These are phyloP conservation scores for Thelaira solivaga DNA, from an alignment of 2,888 invertebrate genomes.

Conservation along the genomic window DNA sequence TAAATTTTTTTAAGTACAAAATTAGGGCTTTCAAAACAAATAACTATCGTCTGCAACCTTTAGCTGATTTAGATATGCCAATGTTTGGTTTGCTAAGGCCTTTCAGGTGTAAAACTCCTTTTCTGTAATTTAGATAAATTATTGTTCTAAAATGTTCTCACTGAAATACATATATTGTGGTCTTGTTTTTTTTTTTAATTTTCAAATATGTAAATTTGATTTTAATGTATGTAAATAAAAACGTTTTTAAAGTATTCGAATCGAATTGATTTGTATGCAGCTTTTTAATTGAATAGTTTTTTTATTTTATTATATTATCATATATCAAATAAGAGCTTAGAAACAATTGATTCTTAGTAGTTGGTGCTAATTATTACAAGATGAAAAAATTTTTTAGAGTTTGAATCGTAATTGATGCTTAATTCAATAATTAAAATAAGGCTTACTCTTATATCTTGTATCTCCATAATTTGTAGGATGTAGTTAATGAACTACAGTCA, in stretches of 20 bases:
- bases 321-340: too few relatives aligned
- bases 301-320: too few relatives aligned
- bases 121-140: background rate
- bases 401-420: too few relatives aligned
- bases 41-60: constrained; percentile 64
- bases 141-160: background rate
- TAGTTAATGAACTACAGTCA: constrained; percentile 67
- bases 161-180: too few relatives aligned
- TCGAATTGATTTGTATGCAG: too few relatives aligned
- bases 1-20: constrained; percentile 62
- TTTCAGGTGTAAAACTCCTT: constrained; percentile 2
- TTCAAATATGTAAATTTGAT: constrained; percentile 6
- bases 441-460: too few relatives aligned
- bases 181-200: background rate
- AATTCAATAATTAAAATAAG: too few relatives aligned
- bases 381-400: too few relatives aligned
- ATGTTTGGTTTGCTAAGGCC: constrained; percentile 6
- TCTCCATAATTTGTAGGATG: constrained; percentile 34
- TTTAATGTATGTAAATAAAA: constrained; percentile 34
- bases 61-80: constrained; percentile 60
- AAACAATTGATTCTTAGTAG: too few relatives aligned
- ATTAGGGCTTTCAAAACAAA: constrained; percentile 59
- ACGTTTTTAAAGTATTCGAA: too few relatives aligned
- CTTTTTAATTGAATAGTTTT: too few relatives aligned
- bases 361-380: too few relatives aligned